Conservation (phyloP, 2,113 vertebrate species). For the Trogon surrucura region DNA sequence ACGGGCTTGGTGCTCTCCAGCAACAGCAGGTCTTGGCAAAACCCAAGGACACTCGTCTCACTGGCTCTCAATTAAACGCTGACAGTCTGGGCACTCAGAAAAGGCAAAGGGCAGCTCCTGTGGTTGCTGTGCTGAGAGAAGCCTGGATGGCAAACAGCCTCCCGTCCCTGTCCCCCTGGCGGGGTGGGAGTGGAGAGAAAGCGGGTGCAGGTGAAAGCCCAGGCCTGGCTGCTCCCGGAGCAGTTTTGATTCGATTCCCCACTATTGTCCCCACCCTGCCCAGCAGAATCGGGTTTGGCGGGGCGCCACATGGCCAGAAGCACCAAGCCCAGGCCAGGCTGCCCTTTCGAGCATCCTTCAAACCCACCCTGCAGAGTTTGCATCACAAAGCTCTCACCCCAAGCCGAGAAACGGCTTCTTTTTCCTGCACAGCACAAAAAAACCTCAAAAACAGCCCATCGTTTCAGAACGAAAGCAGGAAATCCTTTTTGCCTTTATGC, state of each 20-base stretch:
- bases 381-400: background rate
- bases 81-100: accelerated
- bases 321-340: background rate
- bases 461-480: background rate
- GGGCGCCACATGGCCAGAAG: no score
- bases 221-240: background rate
- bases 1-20: background rate
- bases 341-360: background rate
- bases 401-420: background rate
- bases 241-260: background rate
- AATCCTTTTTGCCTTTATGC: conserved; percentile 4
- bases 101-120: background rate
- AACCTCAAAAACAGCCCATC: background rate
- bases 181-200: background rate
- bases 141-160: background rate
- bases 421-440: background rate
- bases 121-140: background rate
- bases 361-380: background rate
- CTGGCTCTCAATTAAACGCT: background rate
- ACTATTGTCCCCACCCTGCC: no score
- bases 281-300: background rate
- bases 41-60: background rate
- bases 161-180: accelerated
- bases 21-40: background rate
- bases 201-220: background rate